A percentile compares a stretch with the other conserved stretches of the same genome.
These are phyloP conservation scores for Dufourea novaeangliae DNA, from an alignment of 1,140 invertebrate genomes.

Conservation along the genomic window DNA sequence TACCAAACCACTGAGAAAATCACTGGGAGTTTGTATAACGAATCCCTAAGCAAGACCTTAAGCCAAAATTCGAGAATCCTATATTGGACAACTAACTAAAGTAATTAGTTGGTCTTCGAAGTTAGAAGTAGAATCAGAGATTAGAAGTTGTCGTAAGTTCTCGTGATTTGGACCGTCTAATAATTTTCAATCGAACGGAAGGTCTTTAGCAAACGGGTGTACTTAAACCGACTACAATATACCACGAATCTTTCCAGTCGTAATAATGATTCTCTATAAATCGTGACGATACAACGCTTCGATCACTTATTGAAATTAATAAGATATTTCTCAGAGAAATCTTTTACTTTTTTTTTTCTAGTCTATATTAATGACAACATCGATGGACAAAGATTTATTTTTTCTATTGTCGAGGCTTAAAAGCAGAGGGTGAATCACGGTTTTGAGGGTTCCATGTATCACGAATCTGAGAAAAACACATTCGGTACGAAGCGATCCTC, in stretches of 20 bases:
- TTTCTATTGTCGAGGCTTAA: background rate
- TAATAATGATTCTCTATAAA: no score
- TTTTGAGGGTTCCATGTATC: background rate
- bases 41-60: background rate
- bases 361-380: no score
- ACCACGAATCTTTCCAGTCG: background rate
- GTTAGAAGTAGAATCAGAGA: background rate
- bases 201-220: background rate
- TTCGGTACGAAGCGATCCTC: background rate
- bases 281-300: no score
- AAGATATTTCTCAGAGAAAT: no score
- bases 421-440: background rate
- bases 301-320: no score
- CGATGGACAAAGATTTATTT: background rate
- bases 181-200: background rate
- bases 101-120: background rate
- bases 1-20: no score
- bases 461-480: background rate
- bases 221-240: background rate
- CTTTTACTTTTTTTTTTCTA: no score
- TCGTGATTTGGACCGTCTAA: background rate
- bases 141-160: background rate
- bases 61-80: background rate
- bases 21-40: no score
- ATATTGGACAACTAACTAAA: background rate